Percentiles rank a stretch among this genome's conserved stretches.
Evolutionary conservation across 2,797 vertebrate species (phyloP).

Genomic region (Cyprinella venusta): DNA sequence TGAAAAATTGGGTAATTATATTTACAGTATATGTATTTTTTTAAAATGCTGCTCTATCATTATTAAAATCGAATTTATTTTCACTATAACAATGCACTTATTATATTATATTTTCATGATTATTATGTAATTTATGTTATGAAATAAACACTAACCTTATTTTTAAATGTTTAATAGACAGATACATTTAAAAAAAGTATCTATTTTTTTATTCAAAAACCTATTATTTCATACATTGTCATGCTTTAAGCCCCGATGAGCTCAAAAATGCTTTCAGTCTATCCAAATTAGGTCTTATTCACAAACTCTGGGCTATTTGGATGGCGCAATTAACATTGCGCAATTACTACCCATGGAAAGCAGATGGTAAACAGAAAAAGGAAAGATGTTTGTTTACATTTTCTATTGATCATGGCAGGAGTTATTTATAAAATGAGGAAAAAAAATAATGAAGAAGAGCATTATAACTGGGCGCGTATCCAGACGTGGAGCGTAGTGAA

Average conservation of each 20-base stretch:
- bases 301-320: neutral
- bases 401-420: conserved; percentile 9
- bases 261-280: neutral
- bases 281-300: neutral
- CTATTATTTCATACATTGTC: neutral
- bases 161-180: neutral
- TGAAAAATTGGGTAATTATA: too few relatives aligned
- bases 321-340: neutral
- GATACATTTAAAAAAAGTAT: neutral
- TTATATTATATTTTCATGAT: neutral
- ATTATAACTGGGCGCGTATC: conserved; percentile 5
- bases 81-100: too few relatives aligned
- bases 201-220: neutral
- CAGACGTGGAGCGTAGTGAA: neutral
- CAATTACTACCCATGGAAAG: neutral
- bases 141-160: neutral
- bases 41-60: too few relatives aligned
- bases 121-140: neutral
- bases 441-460: neutral
- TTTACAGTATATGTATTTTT: too few relatives aligned
- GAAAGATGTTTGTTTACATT: conserved; percentile 7
- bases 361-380: conserved; percentile 9
- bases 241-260: neutral
- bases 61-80: too few relatives aligned
- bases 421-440: conserved; percentile 7